phyloP scores from a whole-genome alignment of 2,797 vertebrate genomes.

The Squalus acanthias region DNA sequence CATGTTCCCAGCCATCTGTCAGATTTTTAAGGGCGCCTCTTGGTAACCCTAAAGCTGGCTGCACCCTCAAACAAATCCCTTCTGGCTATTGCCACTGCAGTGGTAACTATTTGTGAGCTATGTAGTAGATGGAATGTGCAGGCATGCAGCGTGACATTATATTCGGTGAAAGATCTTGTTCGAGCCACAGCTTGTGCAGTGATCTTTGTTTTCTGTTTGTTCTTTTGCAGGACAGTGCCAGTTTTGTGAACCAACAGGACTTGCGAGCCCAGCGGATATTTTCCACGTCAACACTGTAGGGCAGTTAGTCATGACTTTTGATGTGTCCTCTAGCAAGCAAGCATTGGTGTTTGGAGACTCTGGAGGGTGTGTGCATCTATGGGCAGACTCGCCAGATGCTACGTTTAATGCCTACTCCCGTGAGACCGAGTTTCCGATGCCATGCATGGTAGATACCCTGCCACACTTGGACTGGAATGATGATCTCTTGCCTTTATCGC shows the following conservation, averaged over 20 bases:
- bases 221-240: conserved; percentile 79
- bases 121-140: neutral
- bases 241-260: conserved; percentile 94
- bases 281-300: conserved; percentile 93
- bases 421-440: conserved; percentile 85
- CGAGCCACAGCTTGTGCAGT: neutral
- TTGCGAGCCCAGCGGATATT: conserved; percentile 86
- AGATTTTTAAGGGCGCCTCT: neutral
- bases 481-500: conserved; percentile 84
- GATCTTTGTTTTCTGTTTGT: neutral
- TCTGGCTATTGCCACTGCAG: neutral
- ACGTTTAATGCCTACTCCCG: conserved; percentile 87
- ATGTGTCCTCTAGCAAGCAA: conserved; percentile 91
- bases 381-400: conserved; percentile 84
- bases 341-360: conserved; percentile 92
- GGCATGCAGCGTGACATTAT: neutral
- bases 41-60: neutral
- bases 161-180: neutral
- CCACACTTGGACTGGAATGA: conserved; percentile 95
- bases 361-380: conserved; percentile 86
- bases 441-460: conserved; percentile 85
- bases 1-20: neutral
- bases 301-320: conserved; percentile 92
- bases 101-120: neutral
- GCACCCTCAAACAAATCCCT: neutral